Percentiles rank a stretch among this genome's conserved stretches.
These are phyloP conservation scores for Psophia crepitans DNA, from an alignment of 2,113 vertebrate genomes.

Conservation along the genomic window DNA sequence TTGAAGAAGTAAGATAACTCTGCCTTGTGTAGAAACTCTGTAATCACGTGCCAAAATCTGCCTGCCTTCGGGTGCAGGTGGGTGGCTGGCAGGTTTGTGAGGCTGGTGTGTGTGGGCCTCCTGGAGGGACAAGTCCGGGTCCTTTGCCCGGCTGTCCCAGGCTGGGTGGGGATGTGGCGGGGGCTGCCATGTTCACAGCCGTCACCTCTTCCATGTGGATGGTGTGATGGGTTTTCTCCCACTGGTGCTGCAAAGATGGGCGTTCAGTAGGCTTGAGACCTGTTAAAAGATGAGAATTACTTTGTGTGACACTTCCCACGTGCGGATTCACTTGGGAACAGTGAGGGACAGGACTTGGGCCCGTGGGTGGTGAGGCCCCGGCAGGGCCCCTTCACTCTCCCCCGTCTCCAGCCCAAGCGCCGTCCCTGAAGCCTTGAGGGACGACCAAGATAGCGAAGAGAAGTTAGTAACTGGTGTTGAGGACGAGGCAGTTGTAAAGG, in stretches of 20 bases:
- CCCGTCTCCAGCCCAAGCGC: background rate
- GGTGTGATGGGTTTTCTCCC: too few relatives aligned
- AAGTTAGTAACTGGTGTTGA: too few relatives aligned
- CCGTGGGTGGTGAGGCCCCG: too few relatives aligned
- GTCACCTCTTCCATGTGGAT: accelerated
- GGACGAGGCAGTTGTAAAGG: accelerated
- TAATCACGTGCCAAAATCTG: background rate
- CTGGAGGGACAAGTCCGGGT: accelerated
- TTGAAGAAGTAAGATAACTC: background rate
- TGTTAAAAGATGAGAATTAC: accelerated
- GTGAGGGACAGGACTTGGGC: accelerated
- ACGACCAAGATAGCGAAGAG: accelerated
- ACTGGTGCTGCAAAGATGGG: accelerated
- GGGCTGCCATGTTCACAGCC: background rate
- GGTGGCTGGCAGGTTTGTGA: background rate
- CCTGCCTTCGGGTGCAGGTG: accelerated
- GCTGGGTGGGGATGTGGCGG: accelerated
- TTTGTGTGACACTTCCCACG: background rate
- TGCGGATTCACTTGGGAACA: accelerated
- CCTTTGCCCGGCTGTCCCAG: background rate
- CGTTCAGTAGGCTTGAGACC: accelerated
- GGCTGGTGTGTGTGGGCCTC: background rate
- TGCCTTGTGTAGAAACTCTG: background rate
- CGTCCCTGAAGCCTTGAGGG: background rate
- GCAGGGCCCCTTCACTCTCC: too few relatives aligned